Conservation (phyloP, 1,140 invertebrate species). For the Hylaeus volcanicus region DNA sequence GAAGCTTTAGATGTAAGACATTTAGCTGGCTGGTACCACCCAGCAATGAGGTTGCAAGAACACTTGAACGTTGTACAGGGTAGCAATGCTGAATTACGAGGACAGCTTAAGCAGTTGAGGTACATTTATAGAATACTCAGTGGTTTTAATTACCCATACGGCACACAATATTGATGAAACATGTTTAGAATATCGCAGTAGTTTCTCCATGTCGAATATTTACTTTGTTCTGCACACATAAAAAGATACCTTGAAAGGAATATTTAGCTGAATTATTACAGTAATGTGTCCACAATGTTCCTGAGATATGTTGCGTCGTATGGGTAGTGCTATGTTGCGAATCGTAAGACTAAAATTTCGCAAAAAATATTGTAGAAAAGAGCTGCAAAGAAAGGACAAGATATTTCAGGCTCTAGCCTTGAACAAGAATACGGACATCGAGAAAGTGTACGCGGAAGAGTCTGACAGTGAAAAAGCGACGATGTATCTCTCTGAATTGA, state of each 20-base stretch:
- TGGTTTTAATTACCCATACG: not conserved
- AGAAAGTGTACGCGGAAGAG: conserved; percentile 50
- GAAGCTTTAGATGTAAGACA: conserved; percentile 86
- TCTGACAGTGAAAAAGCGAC: conserved; percentile 65
- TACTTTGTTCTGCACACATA: too few species aligned
- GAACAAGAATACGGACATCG: conserved; percentile 41
- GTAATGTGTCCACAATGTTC: too few species aligned
- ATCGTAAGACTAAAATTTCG: not conserved
- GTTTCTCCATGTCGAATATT: too few species aligned
- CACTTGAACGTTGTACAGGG: conserved; percentile 84
- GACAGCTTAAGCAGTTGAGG: conserved; percentile 80
- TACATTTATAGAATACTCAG: conserved; percentile 47
- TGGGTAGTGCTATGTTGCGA: not conserved
- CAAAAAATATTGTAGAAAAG: conserved; percentile 58
- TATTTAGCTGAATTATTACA: too few species aligned
- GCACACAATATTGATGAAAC: too few species aligned
- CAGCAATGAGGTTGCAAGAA: conserved; percentile 86
- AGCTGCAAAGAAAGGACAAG: conserved; percentile 67
- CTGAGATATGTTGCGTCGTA: too few species aligned
- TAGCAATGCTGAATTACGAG: conserved; percentile 81
- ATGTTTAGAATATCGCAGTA: too few species aligned
- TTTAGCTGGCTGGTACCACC: conserved; percentile 88
- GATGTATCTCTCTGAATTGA: conserved; percentile 66
- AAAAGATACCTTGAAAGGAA: too few species aligned
- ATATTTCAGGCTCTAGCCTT: conserved; percentile 49